These are phyloP conservation scores for Epinephelus malabaricus DNA, from an alignment of 2,797 vertebrate species.

Conservation along the genomic window DNA sequence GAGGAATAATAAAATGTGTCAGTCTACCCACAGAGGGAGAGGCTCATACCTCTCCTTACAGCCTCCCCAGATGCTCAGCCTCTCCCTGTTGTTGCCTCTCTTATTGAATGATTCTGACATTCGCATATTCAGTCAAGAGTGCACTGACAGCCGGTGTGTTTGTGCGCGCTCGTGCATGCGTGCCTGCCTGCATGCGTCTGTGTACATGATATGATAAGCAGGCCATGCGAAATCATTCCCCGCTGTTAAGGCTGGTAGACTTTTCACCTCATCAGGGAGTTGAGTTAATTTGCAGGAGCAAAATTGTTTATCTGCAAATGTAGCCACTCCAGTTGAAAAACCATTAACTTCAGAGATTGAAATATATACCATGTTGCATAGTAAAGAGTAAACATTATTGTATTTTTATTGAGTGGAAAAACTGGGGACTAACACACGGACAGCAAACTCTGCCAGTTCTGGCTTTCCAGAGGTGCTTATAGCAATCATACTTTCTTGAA, in stretches of 20 bases:
- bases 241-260: constrained; percentile 55
- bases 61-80: constrained; percentile 60
- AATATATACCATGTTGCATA: constrained; percentile 67
- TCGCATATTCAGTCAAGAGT: constrained; percentile 61
- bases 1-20: constrained; percentile 53
- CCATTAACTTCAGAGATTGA: constrained; percentile 77
- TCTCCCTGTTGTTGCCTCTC: constrained; percentile 45
- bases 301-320: constrained; percentile 77
- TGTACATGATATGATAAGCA: constrained; percentile 58
- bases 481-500: too few species aligned
- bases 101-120: constrained; percentile 63
- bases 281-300: constrained; percentile 72
- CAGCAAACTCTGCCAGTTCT: constrained; percentile 48
- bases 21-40: constrained; percentile 23
- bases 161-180: not conserved
- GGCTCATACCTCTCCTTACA: constrained; percentile 33
- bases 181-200: constrained; percentile 8
- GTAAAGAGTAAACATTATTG: constrained; percentile 71
- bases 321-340: constrained; percentile 70
- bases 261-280: constrained; percentile 75
- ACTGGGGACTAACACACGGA: constrained; percentile 59
- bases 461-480: constrained; percentile 32
- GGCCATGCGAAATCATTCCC: constrained; percentile 29
- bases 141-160: constrained; percentile 36
- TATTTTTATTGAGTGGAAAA: constrained; percentile 65